Percentiles rank a stretch among this genome's conserved stretches.
Conservation (phyloP, 2,113 vertebrate species). For the Xyliphius kryptos region DNA sequence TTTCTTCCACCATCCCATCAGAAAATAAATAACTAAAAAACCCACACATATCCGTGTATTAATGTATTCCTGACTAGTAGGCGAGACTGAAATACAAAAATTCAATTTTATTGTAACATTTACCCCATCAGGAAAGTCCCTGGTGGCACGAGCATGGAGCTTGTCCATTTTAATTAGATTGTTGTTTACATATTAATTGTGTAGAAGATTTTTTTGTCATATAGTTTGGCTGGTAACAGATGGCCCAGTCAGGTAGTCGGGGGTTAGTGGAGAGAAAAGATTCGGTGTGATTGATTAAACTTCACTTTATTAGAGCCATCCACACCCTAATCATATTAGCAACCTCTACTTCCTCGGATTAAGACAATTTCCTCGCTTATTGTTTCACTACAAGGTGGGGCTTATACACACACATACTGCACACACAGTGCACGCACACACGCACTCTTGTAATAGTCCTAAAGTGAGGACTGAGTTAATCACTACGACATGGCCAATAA, state of each 20-base stretch:
- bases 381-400: constrained; percentile 52
- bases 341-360: constrained; percentile 68
- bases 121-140: constrained; percentile 90
- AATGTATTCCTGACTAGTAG: too few relatives aligned
- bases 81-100: too few relatives aligned
- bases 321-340: constrained; percentile 70
- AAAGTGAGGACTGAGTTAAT: too few relatives aligned
- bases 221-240: constrained; percentile 97
- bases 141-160: constrained; percentile 90
- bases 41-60: too few relatives aligned
- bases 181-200: constrained; percentile 99
- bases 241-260: constrained; percentile 85
- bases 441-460: too few relatives aligned
- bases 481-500: too few relatives aligned
- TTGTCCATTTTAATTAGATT: constrained; percentile 99
- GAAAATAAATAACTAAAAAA: too few relatives aligned
- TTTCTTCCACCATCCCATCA: too few relatives aligned
- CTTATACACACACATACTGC: constrained; percentile 4
- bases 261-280: constrained; percentile 81
- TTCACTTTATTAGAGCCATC: constrained; percentile 86
- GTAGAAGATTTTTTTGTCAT: constrained; percentile 90
- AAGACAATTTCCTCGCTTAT: constrained; percentile 65
- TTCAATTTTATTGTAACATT: constrained; percentile 97
- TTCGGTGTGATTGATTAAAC: constrained; percentile 94
- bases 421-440: too few relatives aligned